These are phyloP conservation scores for Tanypteryx hageni DNA, from an alignment of 2,888 invertebrate genomes.

Conservation along the genomic window DNA sequence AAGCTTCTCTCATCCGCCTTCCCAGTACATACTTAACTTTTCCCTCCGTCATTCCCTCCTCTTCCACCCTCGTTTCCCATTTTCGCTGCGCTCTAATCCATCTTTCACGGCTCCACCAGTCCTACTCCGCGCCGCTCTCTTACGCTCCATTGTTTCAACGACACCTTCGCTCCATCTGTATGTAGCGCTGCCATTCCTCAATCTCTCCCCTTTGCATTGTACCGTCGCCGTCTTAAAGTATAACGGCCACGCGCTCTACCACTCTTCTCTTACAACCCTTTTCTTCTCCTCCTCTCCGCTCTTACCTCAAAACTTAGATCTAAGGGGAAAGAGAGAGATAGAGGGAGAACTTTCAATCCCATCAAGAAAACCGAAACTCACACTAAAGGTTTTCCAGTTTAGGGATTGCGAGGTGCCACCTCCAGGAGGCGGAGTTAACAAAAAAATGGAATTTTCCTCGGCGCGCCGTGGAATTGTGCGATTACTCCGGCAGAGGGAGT, in stretches of 20 bases:
- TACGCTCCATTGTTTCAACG: conserved; percentile 58
- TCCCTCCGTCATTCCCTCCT: not conserved
- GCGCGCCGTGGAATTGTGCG: too few species aligned
- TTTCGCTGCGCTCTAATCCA: conserved; percentile 37
- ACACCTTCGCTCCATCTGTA: conserved; percentile 37
- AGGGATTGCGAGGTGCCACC: too few species aligned
- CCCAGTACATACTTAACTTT: not conserved
- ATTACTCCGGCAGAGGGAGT: too few species aligned
- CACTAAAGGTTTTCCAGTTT: too few species aligned
- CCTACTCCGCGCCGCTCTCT: conserved; percentile 51
- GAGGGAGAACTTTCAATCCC: too few species aligned
- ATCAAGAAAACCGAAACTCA: too few species aligned
- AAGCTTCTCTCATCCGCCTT: conserved; percentile 51
- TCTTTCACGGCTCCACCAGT: conserved; percentile 45
- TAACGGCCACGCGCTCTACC: not conserved
- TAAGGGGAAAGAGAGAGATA: not conserved
- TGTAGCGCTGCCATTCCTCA: conserved; percentile 19
- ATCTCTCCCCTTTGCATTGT: not conserved
- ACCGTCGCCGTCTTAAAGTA: not conserved
- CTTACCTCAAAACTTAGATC: not conserved
- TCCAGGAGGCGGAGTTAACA: too few species aligned
- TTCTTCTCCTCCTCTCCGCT: not conserved
- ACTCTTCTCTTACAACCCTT: not conserved
- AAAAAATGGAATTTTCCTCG: too few species aligned
- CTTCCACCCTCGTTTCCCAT: conserved; percentile 26